Evolutionary conservation across 2,888 invertebrate genomes (phyloP).

Genomic region (Stictocephala bisonia): DNA sequence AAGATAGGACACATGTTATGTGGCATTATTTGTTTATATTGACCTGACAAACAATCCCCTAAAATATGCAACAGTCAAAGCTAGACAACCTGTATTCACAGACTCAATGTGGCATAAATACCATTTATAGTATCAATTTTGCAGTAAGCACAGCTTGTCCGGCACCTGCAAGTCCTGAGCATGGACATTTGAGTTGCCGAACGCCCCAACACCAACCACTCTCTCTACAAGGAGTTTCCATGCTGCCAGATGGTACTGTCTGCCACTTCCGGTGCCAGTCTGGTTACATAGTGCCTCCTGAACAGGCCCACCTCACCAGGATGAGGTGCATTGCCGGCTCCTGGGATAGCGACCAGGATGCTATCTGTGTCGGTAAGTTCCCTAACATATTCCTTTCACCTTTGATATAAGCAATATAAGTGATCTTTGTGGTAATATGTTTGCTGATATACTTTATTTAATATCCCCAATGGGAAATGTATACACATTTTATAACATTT

Average conservation of each 20-base stretch:
- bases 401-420: not conserved
- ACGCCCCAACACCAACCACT: conserved; percentile 44
- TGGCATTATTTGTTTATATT: no score
- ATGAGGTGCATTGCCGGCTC: conserved; percentile 36
- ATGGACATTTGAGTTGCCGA: conserved; percentile 44
- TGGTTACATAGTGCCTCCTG: conserved; percentile 37
- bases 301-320: conserved; percentile 22
- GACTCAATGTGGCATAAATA: no score
- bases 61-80: no score
- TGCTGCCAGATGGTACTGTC: conserved; percentile 45
- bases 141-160: conserved; percentile 45
- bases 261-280: conserved; percentile 42
- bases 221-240: not conserved
- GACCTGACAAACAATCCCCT: no score
- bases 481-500: no score
- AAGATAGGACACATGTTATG: no score
- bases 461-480: no score
- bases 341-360: conserved; percentile 45
- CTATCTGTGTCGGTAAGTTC: conserved; percentile 43
- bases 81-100: no score
- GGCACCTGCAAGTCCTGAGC: conserved; percentile 33
- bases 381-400: not conserved
- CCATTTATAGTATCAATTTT: no score
- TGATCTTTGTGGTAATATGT: not conserved
- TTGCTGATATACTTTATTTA: not conserved